These are phyloP conservation scores for Chrysogorgia sp. DNA, from an alignment of 92 coral and sea anemone species.

Conservation along the genomic window DNA sequence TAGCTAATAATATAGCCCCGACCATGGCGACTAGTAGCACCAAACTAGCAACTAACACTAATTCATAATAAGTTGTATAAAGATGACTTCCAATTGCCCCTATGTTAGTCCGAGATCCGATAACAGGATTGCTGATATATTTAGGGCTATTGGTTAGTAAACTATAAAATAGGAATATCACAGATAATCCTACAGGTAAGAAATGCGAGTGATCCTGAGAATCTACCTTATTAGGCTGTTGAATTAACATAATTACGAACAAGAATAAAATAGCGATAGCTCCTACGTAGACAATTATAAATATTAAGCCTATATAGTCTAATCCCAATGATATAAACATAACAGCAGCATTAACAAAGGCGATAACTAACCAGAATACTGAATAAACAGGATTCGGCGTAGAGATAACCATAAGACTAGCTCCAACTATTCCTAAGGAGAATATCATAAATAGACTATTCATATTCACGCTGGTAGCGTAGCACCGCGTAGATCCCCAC, in stretches of 20 bases:
- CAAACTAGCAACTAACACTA: constrained; percentile 40
- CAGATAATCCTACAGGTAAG: too few species aligned
- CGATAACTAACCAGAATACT: too few species aligned
- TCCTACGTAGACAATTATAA: too few species aligned
- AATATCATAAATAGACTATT: constrained; percentile 29
- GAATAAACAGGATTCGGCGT: constrained; percentile 36
- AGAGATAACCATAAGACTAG: constrained; percentile 25
- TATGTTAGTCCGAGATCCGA: constrained; percentile 29
- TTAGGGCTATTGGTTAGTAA: constrained; percentile 43
- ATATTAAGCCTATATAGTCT: too few species aligned
- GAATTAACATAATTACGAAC: too few species aligned
- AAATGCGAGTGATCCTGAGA: too few species aligned
- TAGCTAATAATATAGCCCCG: constrained; percentile 56
- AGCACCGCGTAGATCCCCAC: too few species aligned
- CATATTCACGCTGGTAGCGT: constrained; percentile 39
- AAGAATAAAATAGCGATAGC: too few species aligned
- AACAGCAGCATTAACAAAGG: too few species aligned
- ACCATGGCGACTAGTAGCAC: constrained; percentile 32
- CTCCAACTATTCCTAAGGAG: constrained; percentile 16
- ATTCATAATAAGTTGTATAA: constrained; percentile 40
- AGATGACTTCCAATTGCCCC: constrained; percentile 46
- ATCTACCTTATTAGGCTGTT: too few species aligned
- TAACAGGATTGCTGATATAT: constrained; percentile 32
- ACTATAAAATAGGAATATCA: too few species aligned
- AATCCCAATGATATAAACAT: too few species aligned